Evolutionary conservation across 2,113 vertebrate species (phyloP).

Genomic region (Excalfactoria chinensis): DNA sequence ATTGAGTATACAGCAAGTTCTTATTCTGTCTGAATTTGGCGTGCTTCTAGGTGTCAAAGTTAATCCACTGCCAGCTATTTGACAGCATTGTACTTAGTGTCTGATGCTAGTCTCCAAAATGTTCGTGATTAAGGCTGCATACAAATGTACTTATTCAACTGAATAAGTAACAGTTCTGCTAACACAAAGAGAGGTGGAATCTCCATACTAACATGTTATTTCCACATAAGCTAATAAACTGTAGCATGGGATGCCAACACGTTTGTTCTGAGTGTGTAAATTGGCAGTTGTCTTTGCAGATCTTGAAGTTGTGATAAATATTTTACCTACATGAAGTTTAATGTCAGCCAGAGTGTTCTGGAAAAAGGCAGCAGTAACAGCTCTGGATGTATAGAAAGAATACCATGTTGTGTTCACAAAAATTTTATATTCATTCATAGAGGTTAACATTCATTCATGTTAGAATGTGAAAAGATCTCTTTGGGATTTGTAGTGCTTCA

Average conservation of each 20-base stretch:
- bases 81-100: conserved; percentile 64
- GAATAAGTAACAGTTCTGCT: conserved; percentile 52
- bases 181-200: neutral
- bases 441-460: neutral
- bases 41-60: conserved; percentile 73
- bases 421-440: neutral
- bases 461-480: neutral
- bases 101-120: conserved; percentile 60
- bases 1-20: conserved; percentile 59
- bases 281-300: neutral
- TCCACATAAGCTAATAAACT: neutral
- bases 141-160: conserved; percentile 67
- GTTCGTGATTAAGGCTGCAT: conserved; percentile 65
- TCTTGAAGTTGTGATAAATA: neutral
- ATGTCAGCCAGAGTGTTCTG: neutral
- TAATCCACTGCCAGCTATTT: conserved; percentile 76
- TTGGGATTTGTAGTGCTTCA: neutral
- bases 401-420: neutral
- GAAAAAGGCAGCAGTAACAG: neutral
- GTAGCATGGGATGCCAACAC: neutral
- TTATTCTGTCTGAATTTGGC: conserved; percentile 72
- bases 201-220: neutral
- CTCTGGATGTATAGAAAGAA: neutral
- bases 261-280: neutral
- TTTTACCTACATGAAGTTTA: neutral